Evolutionary conservation across 2,797 vertebrate genomes (phyloP).

Genomic region (Xyrichtys novacula): DNA sequence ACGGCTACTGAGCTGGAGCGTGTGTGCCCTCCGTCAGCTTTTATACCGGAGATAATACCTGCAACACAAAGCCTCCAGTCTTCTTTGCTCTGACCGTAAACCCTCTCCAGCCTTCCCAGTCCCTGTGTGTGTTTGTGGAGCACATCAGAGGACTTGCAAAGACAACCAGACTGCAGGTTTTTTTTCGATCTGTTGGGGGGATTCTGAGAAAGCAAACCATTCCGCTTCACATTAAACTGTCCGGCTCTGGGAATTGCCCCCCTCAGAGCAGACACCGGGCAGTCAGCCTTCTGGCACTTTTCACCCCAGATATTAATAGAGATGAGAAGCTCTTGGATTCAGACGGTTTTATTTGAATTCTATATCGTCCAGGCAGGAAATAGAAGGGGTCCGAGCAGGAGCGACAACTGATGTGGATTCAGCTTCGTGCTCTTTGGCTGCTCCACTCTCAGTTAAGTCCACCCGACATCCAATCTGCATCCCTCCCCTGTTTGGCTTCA

Average conservation of each 20-base stretch:
- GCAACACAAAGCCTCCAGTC: constrained; percentile 39
- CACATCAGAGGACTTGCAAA: not conserved
- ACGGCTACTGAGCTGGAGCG: constrained; percentile 91
- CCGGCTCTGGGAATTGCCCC: constrained; percentile 18
- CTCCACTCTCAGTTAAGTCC: constrained; percentile 55
- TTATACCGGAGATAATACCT: constrained; percentile 33
- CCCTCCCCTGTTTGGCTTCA: constrained; percentile 62
- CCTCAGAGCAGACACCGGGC: constrained; percentile 35
- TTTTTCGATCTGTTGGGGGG: constrained; percentile 10
- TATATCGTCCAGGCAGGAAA: constrained; percentile 48
- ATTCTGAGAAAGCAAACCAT: constrained; percentile 25
- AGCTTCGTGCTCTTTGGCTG: constrained; percentile 50
- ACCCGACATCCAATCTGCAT: constrained; percentile 69
- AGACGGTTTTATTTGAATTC: constrained; percentile 34
- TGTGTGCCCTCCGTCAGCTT: constrained; percentile 19
- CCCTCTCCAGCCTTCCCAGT: constrained; percentile 20
- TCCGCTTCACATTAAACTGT: constrained; percentile 32
- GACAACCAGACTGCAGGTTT: constrained; percentile 14
- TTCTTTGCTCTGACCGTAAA: constrained; percentile 14
- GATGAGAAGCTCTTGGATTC: constrained; percentile 36
- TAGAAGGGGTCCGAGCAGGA: constrained; percentile 28
- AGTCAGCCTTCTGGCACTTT: constrained; percentile 46
- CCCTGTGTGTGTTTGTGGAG: constrained; percentile 8
- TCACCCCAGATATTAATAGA: constrained; percentile 15
- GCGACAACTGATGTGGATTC: constrained; percentile 52